phyloP scores from a whole-genome alignment of 2,797 vertebrate genomes.

The Smutsia temminckii region DNA sequence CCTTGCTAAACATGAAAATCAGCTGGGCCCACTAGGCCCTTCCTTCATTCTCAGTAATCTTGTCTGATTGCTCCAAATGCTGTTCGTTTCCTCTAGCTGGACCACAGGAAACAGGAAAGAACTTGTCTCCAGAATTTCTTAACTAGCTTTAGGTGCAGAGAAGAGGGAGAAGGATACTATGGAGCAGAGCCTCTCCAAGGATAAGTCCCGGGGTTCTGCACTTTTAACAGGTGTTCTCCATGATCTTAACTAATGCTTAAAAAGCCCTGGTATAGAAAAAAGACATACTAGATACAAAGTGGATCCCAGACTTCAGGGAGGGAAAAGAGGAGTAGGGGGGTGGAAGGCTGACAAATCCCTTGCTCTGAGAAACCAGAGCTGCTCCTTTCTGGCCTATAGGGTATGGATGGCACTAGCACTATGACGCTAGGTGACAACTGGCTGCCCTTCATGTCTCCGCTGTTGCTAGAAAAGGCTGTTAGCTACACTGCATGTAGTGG shows the following conservation, averaged over 20 bases:
- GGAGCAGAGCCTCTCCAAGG: not conserved
- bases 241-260: not conserved
- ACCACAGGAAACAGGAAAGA: not conserved
- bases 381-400: not conserved
- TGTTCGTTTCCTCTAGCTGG: not conserved
- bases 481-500: not conserved
- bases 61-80: not conserved
- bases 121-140: conserved; percentile 18
- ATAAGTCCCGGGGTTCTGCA: not conserved
- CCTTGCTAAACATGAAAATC: not conserved
- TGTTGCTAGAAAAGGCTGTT: not conserved
- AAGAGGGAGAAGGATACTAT: not conserved
- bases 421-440: not conserved
- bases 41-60: not conserved
- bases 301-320: not conserved
- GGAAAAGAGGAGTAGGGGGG: not conserved
- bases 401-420: not conserved
- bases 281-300: not conserved
- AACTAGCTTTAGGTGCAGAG: not conserved
- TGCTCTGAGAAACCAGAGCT: not conserved
- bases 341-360: not conserved
- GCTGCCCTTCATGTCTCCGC: not conserved
- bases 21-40: not conserved
- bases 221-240: not conserved
- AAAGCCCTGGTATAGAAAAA: not conserved